phyloP scores from a whole-genome alignment of 2,888 invertebrate species.

The Liopterus haemorrhoidalis region DNA sequence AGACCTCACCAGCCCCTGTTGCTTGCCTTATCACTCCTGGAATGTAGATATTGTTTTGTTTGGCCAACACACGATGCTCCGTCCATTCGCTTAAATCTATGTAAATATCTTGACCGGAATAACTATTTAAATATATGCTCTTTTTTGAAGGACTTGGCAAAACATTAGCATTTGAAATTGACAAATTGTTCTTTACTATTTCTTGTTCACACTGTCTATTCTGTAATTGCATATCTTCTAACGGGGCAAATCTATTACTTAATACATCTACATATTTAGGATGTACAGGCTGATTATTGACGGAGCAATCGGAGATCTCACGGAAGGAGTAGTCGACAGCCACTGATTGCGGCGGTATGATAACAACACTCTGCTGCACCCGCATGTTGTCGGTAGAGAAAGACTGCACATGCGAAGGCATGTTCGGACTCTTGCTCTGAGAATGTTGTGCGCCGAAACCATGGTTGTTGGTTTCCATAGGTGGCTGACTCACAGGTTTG shows the following conservation, averaged over 20 bases:
- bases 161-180: no score
- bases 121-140: not conserved
- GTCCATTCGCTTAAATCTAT: conserved; percentile 91
- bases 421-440: conserved; percentile 31
- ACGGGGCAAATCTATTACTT: conserved; percentile 9
- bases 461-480: conserved; percentile 41
- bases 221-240: no score
- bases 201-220: no score
- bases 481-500: conserved; percentile 27
- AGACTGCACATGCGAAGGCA: conserved; percentile 43
- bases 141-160: not conserved
- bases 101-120: conserved; percentile 14
- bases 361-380: conserved; percentile 45
- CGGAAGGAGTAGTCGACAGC: conserved; percentile 30
- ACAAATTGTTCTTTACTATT: no score
- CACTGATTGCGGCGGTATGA: conserved; percentile 41
- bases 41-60: conserved; percentile 72
- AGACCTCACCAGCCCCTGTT: conserved; percentile 51
- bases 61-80: conserved; percentile 86
- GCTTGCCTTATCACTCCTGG: conserved; percentile 83
- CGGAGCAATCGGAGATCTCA: conserved; percentile 7
- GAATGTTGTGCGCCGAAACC: conserved; percentile 42
- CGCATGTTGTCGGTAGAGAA: conserved; percentile 35
- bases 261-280: conserved; percentile 13
- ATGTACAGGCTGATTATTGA: conserved; percentile 4